Evolutionary conservation across 2,888 invertebrate genomes (phyloP).

Genomic region (Sabatieria punctata): DNA sequence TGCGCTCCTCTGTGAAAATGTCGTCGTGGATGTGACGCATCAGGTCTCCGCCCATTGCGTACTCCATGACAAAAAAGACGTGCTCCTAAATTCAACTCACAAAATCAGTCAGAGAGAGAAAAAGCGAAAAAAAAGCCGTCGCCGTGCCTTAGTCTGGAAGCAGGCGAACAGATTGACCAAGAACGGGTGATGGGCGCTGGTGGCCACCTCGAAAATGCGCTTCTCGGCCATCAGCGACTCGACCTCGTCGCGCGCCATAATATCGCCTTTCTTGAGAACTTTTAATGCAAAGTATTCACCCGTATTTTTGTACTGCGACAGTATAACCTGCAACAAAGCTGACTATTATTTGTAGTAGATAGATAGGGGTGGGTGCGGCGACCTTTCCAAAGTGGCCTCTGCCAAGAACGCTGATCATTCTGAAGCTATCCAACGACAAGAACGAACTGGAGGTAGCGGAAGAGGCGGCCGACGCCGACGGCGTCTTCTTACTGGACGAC

Average conservation of each 20-base stretch:
- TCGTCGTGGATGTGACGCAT: constrained; percentile 99
- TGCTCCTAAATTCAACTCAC: constrained; percentile 49
- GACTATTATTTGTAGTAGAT: not conserved
- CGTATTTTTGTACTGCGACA: constrained; percentile 77
- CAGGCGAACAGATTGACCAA: constrained; percentile 96
- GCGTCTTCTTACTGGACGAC: constrained; percentile 14
- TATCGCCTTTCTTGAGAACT: constrained; percentile 97
- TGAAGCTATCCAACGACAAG: constrained; percentile 65
- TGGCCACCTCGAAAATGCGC: constrained; percentile 96
- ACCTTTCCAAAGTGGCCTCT: constrained; percentile 99
- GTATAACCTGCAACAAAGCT: constrained; percentile 45
- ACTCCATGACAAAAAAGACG: constrained; percentile 98
- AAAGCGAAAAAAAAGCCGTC: not conserved
- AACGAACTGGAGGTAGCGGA: not conserved
- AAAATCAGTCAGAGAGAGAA: not conserved
- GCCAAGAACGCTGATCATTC: constrained; percentile 83
- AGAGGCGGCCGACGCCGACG: not conserved
- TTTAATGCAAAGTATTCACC: constrained; percentile 96
- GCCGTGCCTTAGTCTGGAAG: constrained; percentile 74
- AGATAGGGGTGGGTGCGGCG: constrained; percentile 12
- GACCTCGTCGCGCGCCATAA: constrained; percentile 92
- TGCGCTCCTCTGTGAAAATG: constrained; percentile 87
- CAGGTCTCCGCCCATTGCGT: constrained; percentile 93
- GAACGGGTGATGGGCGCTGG: constrained; percentile 91
- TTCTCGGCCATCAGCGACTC: constrained; percentile 95